Evolutionary conservation across 2,888 invertebrate species (phyloP), one percentile per base, ranked within the genome.

Genomic region (Agrotis ipsilon): DNA sequence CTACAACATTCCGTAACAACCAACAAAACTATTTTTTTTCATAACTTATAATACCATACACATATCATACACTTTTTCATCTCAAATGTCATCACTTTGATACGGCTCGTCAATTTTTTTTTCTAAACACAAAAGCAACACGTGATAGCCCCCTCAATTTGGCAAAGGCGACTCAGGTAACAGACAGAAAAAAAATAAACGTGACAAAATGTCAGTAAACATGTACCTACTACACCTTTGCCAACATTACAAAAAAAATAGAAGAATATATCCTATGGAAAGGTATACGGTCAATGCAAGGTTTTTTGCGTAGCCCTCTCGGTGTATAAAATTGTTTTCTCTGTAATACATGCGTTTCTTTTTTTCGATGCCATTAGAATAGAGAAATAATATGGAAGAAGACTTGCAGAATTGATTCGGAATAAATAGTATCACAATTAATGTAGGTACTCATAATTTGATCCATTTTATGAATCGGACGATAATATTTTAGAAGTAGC

Each of bases 141-240:
- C 87, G 87, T 86, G 92, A 92, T 91, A 88, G 90, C 90, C 92
- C 84, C 94, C 90, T 93, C 92, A 90, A 93, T 92, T 93, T 93
- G 86, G 90, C 92, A 91, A 92, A 89, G 86, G 88, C 82, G 90
- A 81, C 92, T 91, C 95, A 95, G 95, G 94, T 95, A 95, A 93
- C 90, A 84, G 75, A 72, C 78, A 72, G 66, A 85, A 87, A 94
- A 94, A 71, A 94, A 92, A 90, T 86, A 92, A 91, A 96, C 96
- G 96, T 96, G 96, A 96, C 95, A 95, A 94, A 96, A 96, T 95
- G 95, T 94, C 93, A 90, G 94, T 94, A 96, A 96, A 96, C 96
- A 96, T 92, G 94, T 96, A 95, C 95, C 96, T 95, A 92, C 89
- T 86, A 85, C 85, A 88, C 91, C 89, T 87, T 89, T 86, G 86